A percentile compares a stretch with the other conserved stretches of the same genome.
Conservation (phyloP, 2,113 vertebrate species). For the Raja brachyura region DNA sequence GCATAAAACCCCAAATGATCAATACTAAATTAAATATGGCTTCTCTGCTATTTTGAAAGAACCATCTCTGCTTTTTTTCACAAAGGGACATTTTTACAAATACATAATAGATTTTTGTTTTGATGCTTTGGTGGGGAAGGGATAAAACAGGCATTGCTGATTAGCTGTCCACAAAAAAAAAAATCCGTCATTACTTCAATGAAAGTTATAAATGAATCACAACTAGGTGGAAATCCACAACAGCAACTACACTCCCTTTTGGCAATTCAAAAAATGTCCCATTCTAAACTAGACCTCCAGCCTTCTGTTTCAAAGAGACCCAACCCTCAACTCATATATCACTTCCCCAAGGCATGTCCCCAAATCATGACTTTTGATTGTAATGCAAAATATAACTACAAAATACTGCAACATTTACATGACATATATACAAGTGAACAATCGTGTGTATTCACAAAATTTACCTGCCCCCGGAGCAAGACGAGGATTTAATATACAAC, state of each 20-base stretch:
- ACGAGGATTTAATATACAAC: not conserved
- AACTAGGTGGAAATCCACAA: not conserved
- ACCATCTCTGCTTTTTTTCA: not conserved
- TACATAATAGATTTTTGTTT: not conserved
- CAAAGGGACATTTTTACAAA: not conserved
- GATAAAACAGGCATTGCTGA: not conserved
- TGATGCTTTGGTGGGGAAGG: not conserved
- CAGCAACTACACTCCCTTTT: not conserved
- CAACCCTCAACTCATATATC: not conserved
- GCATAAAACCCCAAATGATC: not conserved
- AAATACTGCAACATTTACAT: not conserved
- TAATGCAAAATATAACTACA: not conserved
- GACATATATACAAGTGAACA: not conserved
- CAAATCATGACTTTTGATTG: not conserved
- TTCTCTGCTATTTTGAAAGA: too few relatives aligned
- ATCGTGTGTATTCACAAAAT: not conserved
- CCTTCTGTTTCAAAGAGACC: not conserved
- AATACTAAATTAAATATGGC: not conserved
- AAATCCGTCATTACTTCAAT: not conserved
- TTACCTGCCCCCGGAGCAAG: too few relatives aligned
- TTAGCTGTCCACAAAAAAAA: not conserved
- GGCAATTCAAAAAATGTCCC: not conserved
- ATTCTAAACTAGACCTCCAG: not conserved
- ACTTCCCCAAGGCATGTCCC: not conserved
- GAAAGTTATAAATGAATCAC: not conserved